A percentile compares a stretch with the other conserved stretches of the same genome.
These are phyloP conservation scores for Centroberyx gerrardi DNA, from an alignment of 2,797 vertebrate genomes.

Conservation along the genomic window DNA sequence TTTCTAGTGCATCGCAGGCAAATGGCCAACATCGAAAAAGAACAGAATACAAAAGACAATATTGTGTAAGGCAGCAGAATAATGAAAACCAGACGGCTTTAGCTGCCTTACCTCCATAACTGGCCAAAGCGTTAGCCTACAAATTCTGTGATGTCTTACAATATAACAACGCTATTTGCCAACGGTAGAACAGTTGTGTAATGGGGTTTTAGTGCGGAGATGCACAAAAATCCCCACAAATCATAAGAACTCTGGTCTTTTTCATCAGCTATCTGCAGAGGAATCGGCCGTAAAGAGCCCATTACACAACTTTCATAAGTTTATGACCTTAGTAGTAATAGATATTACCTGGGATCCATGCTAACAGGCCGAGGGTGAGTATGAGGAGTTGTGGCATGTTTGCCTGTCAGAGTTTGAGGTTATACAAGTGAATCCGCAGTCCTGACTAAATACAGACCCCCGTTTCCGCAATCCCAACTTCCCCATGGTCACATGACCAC, in stretches of 20 bases:
- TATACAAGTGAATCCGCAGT: neutral
- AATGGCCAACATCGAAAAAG: slow-evolving; percentile 33
- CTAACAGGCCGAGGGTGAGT: slow-evolving; percentile 59
- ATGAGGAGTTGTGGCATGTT: slow-evolving; percentile 60
- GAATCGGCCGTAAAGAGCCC: slow-evolving; percentile 3
- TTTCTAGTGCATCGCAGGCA: slow-evolving; percentile 24
- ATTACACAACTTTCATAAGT: neutral
- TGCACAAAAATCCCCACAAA: slow-evolving; percentile 1
- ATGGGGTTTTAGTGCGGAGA: neutral
- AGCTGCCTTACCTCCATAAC: too few relatives aligned
- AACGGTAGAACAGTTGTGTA: neutral
- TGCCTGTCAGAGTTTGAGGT: slow-evolving; percentile 5
- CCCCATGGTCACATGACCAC: slow-evolving; percentile 63
- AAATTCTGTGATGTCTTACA: neutral
- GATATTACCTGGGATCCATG: slow-evolving; percentile 79
- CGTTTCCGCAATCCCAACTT: slow-evolving; percentile 44
- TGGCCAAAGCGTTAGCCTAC: too few relatives aligned
- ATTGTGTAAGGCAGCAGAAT: too few relatives aligned
- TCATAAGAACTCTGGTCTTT: neutral
- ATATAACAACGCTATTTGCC: neutral
- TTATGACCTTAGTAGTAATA: neutral
- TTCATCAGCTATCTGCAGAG: slow-evolving; percentile 11
- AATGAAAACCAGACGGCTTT: too few relatives aligned
- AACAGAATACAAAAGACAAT: slow-evolving; percentile 24
- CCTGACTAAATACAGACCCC: slow-evolving; percentile 9